Conservation (phyloP, 2,797 vertebrate species). For the Eutrigla gurnardus region DNA sequence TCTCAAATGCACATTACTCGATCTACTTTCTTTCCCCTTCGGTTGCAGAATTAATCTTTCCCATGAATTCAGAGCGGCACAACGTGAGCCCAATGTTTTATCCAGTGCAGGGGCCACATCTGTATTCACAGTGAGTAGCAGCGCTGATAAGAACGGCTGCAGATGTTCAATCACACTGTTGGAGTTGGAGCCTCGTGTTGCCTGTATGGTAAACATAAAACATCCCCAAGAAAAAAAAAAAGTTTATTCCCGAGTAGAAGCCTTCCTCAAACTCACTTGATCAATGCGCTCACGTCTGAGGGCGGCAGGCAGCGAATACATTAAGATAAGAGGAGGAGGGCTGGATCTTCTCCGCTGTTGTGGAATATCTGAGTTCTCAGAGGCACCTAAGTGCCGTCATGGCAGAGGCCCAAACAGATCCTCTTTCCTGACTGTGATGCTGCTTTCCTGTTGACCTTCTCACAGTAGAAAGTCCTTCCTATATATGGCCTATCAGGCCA, state of each 20-base stretch:
- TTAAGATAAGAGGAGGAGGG: constrained; percentile 25
- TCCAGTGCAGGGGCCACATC: constrained; percentile 19
- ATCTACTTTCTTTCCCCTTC: background rate
- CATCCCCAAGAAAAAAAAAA: constrained; percentile 27
- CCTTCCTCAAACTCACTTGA: background rate
- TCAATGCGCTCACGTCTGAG: background rate
- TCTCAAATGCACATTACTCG: background rate
- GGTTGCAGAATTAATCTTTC: background rate
- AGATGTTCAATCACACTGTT: constrained; percentile 18
- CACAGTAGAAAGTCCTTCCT: background rate
- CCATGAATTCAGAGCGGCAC: background rate
- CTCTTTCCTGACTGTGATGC: constrained; percentile 7
- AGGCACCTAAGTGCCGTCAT: constrained; percentile 41
- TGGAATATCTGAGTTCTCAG: constrained; percentile 29
- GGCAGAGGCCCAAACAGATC: constrained; percentile 49
- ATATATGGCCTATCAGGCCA: background rate
- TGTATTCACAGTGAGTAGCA: constrained; percentile 30
- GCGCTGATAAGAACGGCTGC: constrained; percentile 24
- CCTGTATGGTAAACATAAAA: constrained; percentile 48
- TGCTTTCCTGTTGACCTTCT: constrained; percentile 8
- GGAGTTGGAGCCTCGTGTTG: constrained; percentile 29
- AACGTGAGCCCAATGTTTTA: background rate
- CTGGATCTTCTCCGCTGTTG: constrained; percentile 9
- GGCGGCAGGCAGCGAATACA: constrained; percentile 29
- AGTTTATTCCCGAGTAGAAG: constrained; percentile 15